These are phyloP conservation scores for Sinelater perroti DNA, from an alignment of 2,888 invertebrate genomes.

Conservation along the genomic window DNA sequence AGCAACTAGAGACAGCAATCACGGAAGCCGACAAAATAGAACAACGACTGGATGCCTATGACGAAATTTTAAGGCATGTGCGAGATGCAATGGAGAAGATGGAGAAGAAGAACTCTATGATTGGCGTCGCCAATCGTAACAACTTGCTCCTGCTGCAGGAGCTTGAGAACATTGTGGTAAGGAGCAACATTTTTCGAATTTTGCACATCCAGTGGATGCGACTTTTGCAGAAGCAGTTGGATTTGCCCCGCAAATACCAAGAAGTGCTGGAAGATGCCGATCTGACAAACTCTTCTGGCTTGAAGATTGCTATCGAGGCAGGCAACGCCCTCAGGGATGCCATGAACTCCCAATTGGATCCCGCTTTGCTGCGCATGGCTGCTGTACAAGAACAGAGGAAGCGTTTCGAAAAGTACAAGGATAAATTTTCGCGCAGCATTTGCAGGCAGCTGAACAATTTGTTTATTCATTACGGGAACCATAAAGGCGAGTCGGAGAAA, in stretches of 20 bases:
- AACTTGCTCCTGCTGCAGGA: slow-evolving; percentile 82
- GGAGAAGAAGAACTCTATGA: slow-evolving; percentile 88
- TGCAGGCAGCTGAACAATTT: slow-evolving; percentile 93
- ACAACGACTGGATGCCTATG: slow-evolving; percentile 78
- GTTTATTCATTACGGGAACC: slow-evolving; percentile 88
- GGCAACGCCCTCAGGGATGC: slow-evolving; percentile 78
- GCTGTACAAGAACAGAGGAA: slow-evolving; percentile 85
- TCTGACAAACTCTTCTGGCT: slow-evolving; percentile 70
- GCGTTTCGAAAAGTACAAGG: slow-evolving; percentile 78
- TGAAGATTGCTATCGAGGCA: slow-evolving; percentile 72
- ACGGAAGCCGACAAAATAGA: slow-evolving; percentile 78
- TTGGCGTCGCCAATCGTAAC: slow-evolving; percentile 86
- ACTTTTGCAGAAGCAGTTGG: slow-evolving; percentile 70
- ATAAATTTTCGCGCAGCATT: slow-evolving; percentile 82
- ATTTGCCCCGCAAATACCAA: slow-evolving; percentile 74
- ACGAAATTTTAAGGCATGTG: slow-evolving; percentile 83
- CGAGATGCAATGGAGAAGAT: slow-evolving; percentile 90
- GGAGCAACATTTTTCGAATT: slow-evolving; percentile 44
- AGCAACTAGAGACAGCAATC: slow-evolving; percentile 81
- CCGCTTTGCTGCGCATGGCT: slow-evolving; percentile 70
- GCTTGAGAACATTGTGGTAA: slow-evolving; percentile 80
- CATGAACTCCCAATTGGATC: slow-evolving; percentile 74
- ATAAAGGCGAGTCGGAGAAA: slow-evolving; percentile 71
- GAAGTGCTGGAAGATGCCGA: slow-evolving; percentile 77
- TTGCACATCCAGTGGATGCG: too few relatives aligned